Evolutionary conservation across 1,140 invertebrate species (phyloP).

Genomic region (Zaprionus gabonicus): DNA sequence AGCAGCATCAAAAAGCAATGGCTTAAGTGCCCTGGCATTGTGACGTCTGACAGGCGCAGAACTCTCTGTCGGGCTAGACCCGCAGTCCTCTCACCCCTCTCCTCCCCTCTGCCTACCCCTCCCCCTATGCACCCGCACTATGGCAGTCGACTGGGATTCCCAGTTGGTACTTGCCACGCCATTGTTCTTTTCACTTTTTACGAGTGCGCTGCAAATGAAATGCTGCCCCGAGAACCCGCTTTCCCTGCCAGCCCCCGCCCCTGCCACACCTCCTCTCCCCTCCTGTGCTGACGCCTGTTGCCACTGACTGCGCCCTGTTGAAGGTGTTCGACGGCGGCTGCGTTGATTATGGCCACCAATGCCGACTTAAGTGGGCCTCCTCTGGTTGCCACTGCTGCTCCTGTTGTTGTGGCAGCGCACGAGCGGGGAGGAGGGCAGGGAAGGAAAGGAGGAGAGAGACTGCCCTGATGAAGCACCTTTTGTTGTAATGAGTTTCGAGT

Average conservation of each 20-base stretch:
- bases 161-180: conserved; percentile 50
- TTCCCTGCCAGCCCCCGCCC: neutral
- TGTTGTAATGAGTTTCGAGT: conserved; percentile 81
- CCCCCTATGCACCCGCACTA: neutral
- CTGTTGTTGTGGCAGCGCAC: neutral
- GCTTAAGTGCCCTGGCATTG: conserved; percentile 78
- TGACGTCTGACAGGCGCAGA: conserved; percentile 67
- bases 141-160: conserved; percentile 35
- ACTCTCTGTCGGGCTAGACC: too few species aligned
- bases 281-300: neutral
- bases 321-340: conserved; percentile 61
- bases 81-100: too few species aligned
- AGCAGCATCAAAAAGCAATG: conserved; percentile 76
- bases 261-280: neutral
- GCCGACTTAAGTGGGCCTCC: conserved; percentile 69
- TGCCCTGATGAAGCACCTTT: conserved; percentile 75
- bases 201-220: conserved; percentile 65
- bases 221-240: conserved; percentile 39
- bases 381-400: conserved; percentile 6
- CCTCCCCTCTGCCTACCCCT: neutral
- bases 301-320: neutral
- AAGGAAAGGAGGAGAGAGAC: too few species aligned
- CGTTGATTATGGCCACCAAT: conserved; percentile 72
- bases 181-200: conserved; percentile 79
- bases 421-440: too few species aligned